A percentile compares a stretch with the other conserved stretches of the same genome.
Evolutionary conservation across 2,113 vertebrate genomes (phyloP).

Genomic region (Asarcornis scutulata): DNA sequence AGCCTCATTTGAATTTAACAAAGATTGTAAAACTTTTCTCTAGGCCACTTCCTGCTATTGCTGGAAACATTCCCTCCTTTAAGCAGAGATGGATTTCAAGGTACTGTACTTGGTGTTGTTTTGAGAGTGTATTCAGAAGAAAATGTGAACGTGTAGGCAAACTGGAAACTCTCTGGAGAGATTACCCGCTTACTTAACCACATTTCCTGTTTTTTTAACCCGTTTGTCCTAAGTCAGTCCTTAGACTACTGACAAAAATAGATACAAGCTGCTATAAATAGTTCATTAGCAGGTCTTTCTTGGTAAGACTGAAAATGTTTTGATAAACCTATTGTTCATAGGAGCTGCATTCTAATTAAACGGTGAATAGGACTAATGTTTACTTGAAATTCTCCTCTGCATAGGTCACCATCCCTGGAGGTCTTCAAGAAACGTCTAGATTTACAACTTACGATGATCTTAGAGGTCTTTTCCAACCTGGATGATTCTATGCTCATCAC

Average conservation of each 20-base stretch:
- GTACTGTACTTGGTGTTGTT: constrained; percentile 69
- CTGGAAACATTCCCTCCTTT: constrained; percentile 67
- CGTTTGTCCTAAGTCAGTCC: constrained; percentile 76
- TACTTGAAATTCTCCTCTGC: constrained; percentile 37
- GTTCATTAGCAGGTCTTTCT: constrained; percentile 73
- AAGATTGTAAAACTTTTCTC: constrained; percentile 47
- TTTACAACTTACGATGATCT: too few relatives aligned
- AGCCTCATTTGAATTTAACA: neutral
- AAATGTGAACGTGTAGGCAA: constrained; percentile 71
- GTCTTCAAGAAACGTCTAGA: too few relatives aligned
- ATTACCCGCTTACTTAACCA: constrained; percentile 81
- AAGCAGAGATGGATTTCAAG: constrained; percentile 63
- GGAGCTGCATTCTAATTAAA: constrained; percentile 42
- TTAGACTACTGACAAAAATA: constrained; percentile 80
- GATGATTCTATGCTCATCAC: neutral
- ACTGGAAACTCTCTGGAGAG: constrained; percentile 83
- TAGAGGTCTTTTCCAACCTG: too few relatives aligned
- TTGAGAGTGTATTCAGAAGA: constrained; percentile 69
- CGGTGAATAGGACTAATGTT: neutral
- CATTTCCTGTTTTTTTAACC: constrained; percentile 86
- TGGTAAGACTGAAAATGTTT: constrained; percentile 75
- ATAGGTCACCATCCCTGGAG: neutral
- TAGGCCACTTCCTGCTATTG: constrained; percentile 74
- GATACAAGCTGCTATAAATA: constrained; percentile 79
- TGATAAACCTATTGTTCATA: constrained; percentile 70